phyloP scores from a whole-genome alignment of 1,140 invertebrate species.

The Ips nitidus region DNA sequence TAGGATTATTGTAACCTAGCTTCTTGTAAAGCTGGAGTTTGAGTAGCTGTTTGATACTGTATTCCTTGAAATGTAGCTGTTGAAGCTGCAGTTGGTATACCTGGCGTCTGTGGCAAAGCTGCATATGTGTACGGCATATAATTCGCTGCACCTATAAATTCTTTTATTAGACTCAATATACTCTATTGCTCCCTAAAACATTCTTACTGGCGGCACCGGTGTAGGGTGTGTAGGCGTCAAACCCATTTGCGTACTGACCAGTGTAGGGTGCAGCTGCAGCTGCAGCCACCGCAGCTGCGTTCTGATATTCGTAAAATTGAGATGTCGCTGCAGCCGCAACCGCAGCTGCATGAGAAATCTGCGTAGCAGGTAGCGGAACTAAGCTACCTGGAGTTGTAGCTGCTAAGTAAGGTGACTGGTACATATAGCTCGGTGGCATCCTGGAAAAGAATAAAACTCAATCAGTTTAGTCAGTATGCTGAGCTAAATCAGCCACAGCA shows the following conservation, averaged over 20 bases:
- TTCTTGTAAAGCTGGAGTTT: slow-evolving; percentile 56
- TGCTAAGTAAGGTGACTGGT: slow-evolving; percentile 68
- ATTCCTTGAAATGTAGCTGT: slow-evolving; percentile 62
- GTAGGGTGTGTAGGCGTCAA: slow-evolving; percentile 70
- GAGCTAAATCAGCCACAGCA: slow-evolving; percentile 35
- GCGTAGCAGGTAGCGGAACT: slow-evolving; percentile 63
- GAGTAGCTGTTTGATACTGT: slow-evolving; percentile 62
- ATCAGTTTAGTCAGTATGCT: not conserved
- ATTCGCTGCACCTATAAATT: slow-evolving; percentile 58
- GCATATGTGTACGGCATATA: slow-evolving; percentile 72
- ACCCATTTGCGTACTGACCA: slow-evolving; percentile 69
- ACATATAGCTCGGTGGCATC: slow-evolving; percentile 74
- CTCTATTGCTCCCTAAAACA: not conserved
- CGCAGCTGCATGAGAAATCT: slow-evolving; percentile 70
- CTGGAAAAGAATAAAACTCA: slow-evolving; percentile 54
- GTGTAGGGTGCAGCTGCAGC: slow-evolving; percentile 67
- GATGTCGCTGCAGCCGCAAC: slow-evolving; percentile 70
- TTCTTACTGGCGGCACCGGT: slow-evolving; percentile 58
- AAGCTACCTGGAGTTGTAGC: slow-evolving; percentile 62
- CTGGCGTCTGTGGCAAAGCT: slow-evolving; percentile 61
- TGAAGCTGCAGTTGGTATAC: slow-evolving; percentile 56
- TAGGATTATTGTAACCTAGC: slow-evolving; percentile 58
- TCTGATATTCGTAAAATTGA: slow-evolving; percentile 74
- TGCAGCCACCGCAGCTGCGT: slow-evolving; percentile 63
- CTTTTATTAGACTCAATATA: not conserved